phyloP scores from a whole-genome alignment of 2,797 vertebrate genomes.

The Onychomys torridus region DNA sequence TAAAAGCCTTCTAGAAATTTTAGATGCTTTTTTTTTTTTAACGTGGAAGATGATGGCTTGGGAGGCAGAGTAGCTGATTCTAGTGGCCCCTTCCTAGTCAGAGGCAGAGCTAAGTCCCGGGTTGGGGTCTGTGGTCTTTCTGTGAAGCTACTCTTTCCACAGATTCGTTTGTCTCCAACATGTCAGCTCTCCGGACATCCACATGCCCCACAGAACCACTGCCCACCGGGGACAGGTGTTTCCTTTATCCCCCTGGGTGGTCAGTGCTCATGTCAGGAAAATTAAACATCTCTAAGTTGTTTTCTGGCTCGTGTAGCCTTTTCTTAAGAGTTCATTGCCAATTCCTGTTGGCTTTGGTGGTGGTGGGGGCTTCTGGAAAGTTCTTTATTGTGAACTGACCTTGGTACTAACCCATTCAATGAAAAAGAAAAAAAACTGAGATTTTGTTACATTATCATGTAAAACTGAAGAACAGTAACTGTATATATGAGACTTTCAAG shows the following conservation, averaged over 20 bases:
- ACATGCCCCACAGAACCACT: not conserved
- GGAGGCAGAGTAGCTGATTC: not conserved
- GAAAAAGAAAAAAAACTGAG: constrained; percentile 4
- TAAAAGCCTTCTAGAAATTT: not conserved
- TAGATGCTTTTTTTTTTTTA: not conserved
- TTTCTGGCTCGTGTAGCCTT: constrained; percentile 71
- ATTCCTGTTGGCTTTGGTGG: constrained; percentile 49
- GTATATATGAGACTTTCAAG: constrained; percentile 39
- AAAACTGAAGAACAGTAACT: constrained; percentile 64
- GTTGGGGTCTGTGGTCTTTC: not conserved
- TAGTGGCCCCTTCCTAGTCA: not conserved
- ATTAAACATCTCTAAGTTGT: constrained; percentile 74
- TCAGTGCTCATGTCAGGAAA: constrained; percentile 66
- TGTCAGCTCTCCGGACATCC: not conserved
- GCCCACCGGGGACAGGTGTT: constrained; percentile 47
- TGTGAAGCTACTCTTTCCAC: not conserved
- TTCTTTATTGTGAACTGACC: constrained; percentile 77
- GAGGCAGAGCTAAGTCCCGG: not conserved
- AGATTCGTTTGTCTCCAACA: not conserved
- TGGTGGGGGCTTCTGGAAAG: constrained; percentile 46
- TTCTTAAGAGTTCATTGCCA: constrained; percentile 65
- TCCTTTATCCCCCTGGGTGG: constrained; percentile 65
- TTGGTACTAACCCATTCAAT: constrained; percentile 66
- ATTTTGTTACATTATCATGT: constrained; percentile 74
- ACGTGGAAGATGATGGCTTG: not conserved